Evolutionary conservation across 1,140 invertebrate species (phyloP).

Genomic region (Nymphalis io): DNA sequence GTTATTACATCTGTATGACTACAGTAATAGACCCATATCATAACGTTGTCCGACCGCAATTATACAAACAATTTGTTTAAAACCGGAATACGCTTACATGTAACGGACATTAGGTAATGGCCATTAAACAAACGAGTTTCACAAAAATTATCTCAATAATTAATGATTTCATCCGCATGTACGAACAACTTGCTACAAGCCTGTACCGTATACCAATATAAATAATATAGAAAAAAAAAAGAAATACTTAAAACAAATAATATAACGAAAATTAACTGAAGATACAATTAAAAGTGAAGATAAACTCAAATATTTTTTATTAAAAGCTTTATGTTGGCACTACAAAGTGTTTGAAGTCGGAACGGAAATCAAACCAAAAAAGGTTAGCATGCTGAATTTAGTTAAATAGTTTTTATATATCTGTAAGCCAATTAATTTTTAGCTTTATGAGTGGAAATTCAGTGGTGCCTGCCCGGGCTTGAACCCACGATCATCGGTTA

Average conservation of each 20-base stretch:
- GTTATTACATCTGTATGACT: not conserved
- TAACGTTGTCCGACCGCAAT: not conserved
- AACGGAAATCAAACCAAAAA: no score
- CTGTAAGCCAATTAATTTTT: no score
- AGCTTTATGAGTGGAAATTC: no score
- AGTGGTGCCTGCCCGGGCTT: no score
- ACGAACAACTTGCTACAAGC: not conserved
- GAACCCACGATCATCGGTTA: no score
- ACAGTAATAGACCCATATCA: conserved; percentile 1
- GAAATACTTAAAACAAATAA: not conserved
- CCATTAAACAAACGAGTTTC: conserved; percentile 15
- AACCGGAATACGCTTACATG: conserved; percentile 12
- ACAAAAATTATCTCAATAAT: not conserved
- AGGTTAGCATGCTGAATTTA: no score
- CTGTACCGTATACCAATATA: not conserved
- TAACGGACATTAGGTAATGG: conserved; percentile 14
- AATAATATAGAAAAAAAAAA: not conserved
- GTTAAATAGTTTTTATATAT: no score
- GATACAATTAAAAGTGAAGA: no score
- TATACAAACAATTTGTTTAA: conserved; percentile 26
- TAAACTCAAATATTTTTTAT: no score
- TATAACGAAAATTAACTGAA: no score
- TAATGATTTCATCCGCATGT: not conserved
- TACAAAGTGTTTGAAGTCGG: no score
- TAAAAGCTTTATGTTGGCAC: no score